These are phyloP conservation scores for Butorides virescens DNA, from an alignment of 2,113 vertebrate genomes.

Conservation along the genomic window DNA sequence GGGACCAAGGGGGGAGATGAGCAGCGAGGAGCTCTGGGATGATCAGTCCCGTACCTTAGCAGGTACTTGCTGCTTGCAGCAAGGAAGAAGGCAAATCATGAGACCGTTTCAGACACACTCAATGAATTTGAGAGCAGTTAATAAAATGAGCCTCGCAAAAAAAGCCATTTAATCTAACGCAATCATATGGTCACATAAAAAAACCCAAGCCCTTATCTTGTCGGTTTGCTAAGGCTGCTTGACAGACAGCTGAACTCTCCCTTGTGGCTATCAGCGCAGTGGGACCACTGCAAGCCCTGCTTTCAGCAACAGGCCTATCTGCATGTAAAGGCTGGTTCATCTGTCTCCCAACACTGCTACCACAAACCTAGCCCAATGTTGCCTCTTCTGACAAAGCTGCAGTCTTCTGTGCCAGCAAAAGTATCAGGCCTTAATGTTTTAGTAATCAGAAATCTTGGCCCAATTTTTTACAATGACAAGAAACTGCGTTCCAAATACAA, in stretches of 20 bases:
- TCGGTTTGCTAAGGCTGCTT: not conserved
- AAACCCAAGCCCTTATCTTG: not conserved
- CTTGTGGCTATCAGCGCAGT: too few relatives aligned
- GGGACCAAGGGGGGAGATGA: fast-evolving
- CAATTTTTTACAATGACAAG: not conserved
- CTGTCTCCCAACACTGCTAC: not conserved
- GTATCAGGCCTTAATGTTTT: not conserved
- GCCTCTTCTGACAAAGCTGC: not conserved
- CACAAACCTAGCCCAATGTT: not conserved
- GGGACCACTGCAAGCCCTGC: not conserved
- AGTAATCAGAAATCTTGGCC: not conserved
- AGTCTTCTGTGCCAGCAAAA: not conserved
- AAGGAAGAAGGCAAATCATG: not conserved
- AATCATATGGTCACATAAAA: not conserved
- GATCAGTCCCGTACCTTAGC: not conserved
- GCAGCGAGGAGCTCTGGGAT: not conserved
- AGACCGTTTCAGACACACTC: not conserved
- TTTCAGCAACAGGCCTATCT: not conserved
- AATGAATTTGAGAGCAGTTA: not conserved
- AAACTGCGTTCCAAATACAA: not conserved
- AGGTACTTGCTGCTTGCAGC: not conserved
- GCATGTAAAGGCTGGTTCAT: not conserved
- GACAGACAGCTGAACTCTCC: not conserved
- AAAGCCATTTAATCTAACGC: not conserved
- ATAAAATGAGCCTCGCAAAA: not conserved